Conservation (phyloP, 2,888 invertebrate species). For the Drosophila stalkeri region DNA sequence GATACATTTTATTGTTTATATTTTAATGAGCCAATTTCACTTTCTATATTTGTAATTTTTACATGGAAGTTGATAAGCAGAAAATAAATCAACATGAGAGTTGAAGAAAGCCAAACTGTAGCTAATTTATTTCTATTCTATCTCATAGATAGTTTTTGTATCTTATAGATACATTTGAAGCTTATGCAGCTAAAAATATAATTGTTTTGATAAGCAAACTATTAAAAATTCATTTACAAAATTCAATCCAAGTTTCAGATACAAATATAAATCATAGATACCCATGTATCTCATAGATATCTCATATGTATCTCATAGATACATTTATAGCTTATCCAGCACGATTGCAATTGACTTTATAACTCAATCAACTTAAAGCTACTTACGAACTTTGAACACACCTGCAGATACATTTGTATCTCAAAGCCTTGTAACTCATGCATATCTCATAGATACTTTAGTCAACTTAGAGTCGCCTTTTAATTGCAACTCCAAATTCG, state of each 20-base stretch:
- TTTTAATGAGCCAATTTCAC: background rate
- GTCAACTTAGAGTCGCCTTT: constrained; percentile 30
- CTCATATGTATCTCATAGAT: background rate
- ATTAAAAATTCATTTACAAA: background rate
- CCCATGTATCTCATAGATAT: background rate
- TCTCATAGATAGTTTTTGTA: background rate
- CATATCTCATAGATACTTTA: constrained; percentile 30
- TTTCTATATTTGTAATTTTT: background rate
- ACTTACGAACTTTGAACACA: background rate
- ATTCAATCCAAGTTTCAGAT: background rate
- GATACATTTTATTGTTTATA: background rate
- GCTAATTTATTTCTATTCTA: background rate
- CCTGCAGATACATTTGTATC: constrained; percentile 17
- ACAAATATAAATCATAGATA: constrained; percentile 1
- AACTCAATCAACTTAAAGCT: background rate
- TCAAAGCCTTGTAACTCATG: background rate
- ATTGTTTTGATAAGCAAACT: no score
- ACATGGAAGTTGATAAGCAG: background rate
- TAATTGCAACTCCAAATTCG: constrained; percentile 63
- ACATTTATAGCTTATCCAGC: background rate
- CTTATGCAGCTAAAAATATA: background rate
- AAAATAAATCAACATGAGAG: background rate
- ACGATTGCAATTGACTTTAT: no score
- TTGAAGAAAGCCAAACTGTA: background rate
- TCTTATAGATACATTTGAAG: background rate